Base-by-base conservation (phyloP, 2,113 vertebrate genomes). In the Burhinus bistriatus region DNA sequence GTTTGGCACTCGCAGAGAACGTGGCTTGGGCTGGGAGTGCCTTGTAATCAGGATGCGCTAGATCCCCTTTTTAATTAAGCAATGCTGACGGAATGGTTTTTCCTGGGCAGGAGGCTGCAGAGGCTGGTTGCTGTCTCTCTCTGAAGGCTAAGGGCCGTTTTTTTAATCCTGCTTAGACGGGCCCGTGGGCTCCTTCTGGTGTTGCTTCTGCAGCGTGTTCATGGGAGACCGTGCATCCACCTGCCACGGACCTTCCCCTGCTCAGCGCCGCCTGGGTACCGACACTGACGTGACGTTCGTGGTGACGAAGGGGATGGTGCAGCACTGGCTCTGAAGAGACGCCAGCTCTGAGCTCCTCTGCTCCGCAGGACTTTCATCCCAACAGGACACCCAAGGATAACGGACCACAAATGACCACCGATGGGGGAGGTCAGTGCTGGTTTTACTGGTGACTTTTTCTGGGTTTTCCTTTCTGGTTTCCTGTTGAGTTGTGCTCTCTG, bases 271-370 rank as follows among this genome's bases (percentile, higher is more conserved):
- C 42, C 32, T 15, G 82, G 36, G 0, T 1, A 2, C 6, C 0
- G 0, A 1, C 9, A 2, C 21, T 2, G 38, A 0, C 7, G 2
- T 1, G 79, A 17, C 5, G 21, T 0, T 17, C 1, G 0, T 5
- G 21, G 52, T 9, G 62, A 3, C 12, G 23, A 19, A 38, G 34
- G 12, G 1, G 62, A 20, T 7, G 59, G 21, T 16, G 47, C 11
- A 17, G 77, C 25, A 0, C 38, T 7, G 52, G 25, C 8, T 6
- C 26, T 36, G 65, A 11, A 4, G 49, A 23, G 9, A 32, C 11
- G 16, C 19, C 2, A 1, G 5, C 21, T 11, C 10, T 2, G 27
- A 3, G 25, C 17, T 30, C 29, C 21, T 4, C 40, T 21, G 58
- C 38, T 30, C 42, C 1, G 1, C 0, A 10, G 58, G 19, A 42